These are phyloP conservation scores for Diachasmimorpha longicaudata DNA, from an alignment of 1,140 invertebrate species.

Conservation along the genomic window DNA sequence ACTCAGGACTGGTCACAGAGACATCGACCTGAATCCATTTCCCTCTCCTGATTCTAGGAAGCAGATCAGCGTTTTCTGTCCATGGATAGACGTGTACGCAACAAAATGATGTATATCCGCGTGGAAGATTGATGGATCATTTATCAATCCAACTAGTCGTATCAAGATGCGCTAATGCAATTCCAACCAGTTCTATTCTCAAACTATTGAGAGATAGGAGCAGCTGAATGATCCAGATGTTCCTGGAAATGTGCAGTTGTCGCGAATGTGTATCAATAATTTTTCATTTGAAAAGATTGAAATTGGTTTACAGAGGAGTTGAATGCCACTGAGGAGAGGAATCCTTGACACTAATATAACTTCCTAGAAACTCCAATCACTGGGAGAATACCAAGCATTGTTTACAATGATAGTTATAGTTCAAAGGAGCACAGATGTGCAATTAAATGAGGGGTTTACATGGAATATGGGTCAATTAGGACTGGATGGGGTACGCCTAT, in stretches of 20 bases:
- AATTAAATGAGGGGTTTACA: neutral
- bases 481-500: neutral
- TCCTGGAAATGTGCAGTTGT: neutral
- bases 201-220: neutral
- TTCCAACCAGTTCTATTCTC: neutral
- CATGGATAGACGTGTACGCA: neutral
- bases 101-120: neutral
- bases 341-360: conserved; percentile 19
- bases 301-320: neutral
- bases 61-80: neutral
- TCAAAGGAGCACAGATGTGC: neutral
- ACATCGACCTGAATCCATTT: neutral
- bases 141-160: neutral
- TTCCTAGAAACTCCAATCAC: conserved; percentile 19
- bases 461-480: conserved; percentile 1
- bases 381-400: neutral
- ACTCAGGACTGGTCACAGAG: neutral
- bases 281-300: neutral
- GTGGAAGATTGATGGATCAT: neutral
- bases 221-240: conserved; percentile 4
- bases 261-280: neutral
- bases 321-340: neutral
- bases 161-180: neutral
- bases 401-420: neutral
- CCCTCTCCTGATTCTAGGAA: neutral